phyloP scores from a whole-genome alignment of 2,797 vertebrate species.

The Percopsis omiscomaycus region DNA sequence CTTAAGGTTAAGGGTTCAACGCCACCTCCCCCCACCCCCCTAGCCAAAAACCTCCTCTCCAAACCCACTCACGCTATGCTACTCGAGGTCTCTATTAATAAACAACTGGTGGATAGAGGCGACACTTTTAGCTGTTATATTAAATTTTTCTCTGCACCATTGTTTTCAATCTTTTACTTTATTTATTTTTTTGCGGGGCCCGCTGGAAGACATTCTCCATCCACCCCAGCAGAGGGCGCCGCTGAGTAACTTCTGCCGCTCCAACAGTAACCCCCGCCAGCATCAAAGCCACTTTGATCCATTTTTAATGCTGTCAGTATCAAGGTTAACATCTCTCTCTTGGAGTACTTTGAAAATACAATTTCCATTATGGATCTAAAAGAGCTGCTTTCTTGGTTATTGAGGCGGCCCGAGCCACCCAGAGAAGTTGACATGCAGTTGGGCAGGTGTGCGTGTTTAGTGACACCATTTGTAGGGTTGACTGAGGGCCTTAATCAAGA shows the following conservation, averaged over 20 bases:
- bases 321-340: constrained; percentile 78
- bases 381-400: constrained; percentile 66
- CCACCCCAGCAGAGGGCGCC: constrained; percentile 61
- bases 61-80: constrained; percentile 6
- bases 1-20: constrained; percentile 62
- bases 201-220: too few relatives aligned
- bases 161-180: too few relatives aligned
- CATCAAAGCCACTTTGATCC: constrained; percentile 80
- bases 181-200: too few relatives aligned
- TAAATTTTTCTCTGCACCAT: too few relatives aligned
- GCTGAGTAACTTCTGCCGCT: constrained; percentile 24
- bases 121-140: too few relatives aligned
- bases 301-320: constrained; percentile 79
- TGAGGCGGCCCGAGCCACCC: constrained; percentile 35
- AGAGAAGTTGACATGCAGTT: constrained; percentile 27
- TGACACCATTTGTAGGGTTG: constrained; percentile 52
- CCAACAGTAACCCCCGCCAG: constrained; percentile 73
- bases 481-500: constrained; percentile 61
- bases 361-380: constrained; percentile 70
- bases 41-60: constrained; percentile 26
- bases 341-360: constrained; percentile 72
- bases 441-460: constrained; percentile 4
- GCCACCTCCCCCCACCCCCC: not conserved
- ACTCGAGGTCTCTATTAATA: too few relatives aligned
- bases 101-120: too few relatives aligned